Percentiles rank a stretch among this genome's conserved stretches.
Evolutionary conservation across 2,113 vertebrate species (phyloP).

Genomic region (Emberiza fucata): DNA sequence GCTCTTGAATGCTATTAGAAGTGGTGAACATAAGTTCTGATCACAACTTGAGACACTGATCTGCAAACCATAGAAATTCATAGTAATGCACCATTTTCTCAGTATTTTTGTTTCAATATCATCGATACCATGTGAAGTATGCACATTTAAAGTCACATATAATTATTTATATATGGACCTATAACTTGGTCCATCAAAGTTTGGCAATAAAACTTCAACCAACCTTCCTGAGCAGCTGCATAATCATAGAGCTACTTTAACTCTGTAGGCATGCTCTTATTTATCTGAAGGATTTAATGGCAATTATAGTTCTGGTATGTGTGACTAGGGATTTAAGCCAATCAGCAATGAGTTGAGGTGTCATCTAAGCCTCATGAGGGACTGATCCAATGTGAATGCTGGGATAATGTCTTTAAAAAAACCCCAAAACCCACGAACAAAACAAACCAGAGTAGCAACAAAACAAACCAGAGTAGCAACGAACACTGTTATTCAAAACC

Average conservation of each 20-base stretch:
- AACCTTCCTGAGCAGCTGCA: not conserved
- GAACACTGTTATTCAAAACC: not conserved
- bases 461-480: not conserved
- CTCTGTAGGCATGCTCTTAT: not conserved
- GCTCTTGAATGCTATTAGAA: not conserved
- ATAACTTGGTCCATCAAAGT: not conserved
- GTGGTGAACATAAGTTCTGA: not conserved
- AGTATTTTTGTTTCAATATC: not conserved
- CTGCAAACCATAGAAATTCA: not conserved
- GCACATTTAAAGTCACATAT: not conserved
- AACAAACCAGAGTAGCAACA: not conserved
- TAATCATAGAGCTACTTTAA: not conserved
- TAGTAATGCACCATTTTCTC: not conserved
- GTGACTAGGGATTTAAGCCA: not conserved
- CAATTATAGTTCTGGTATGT: not conserved
- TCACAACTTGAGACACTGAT: not conserved
- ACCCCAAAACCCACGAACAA: not conserved
- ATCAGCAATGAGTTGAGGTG: not conserved
- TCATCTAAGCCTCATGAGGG: not conserved
- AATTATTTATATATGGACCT: not conserved
- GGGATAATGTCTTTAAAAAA: not conserved
- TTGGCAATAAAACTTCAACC: not conserved
- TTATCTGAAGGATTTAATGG: not conserved
- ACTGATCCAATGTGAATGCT: not conserved
- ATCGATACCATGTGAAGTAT: not conserved